These are phyloP conservation scores for Cremastobaeus sp. DNA, from an alignment of 2,888 invertebrate genomes.

Conservation along the genomic window DNA sequence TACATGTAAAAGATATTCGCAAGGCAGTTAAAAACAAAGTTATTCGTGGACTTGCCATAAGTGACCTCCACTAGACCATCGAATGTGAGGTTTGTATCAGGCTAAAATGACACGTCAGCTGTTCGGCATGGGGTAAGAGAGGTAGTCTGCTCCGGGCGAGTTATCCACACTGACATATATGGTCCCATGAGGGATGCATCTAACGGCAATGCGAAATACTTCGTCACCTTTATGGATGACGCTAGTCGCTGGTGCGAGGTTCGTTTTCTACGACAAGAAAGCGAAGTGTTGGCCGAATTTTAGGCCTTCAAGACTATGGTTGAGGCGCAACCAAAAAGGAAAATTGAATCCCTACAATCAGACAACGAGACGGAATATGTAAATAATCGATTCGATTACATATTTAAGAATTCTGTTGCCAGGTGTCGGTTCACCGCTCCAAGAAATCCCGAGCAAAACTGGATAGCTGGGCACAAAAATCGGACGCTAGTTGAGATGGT, in stretches of 20 bases:
- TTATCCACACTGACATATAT: no score
- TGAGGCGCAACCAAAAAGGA: conserved; percentile 41
- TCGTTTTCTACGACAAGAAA: conserved; percentile 47
- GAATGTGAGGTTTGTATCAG: no score
- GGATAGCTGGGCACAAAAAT: conserved; percentile 65
- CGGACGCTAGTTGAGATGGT: conserved; percentile 65
- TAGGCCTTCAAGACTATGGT: conserved; percentile 39
- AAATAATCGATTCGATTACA: conserved; percentile 11
- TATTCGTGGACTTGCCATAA: conserved; percentile 2
- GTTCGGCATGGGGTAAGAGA: no score
- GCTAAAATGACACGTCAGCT: no score
- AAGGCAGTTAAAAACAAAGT: conserved; percentile 3
- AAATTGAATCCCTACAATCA: conserved; percentile 55
- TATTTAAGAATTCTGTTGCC: conserved; percentile 6
- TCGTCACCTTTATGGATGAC: conserved; percentile 64
- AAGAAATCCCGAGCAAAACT: conserved; percentile 61
- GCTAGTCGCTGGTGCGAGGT: conserved; percentile 58
- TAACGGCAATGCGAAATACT: no score
- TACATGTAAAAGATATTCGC: conserved; percentile 30
- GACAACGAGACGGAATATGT: conserved; percentile 22
- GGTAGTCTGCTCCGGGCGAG: no score
- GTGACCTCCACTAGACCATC: conserved; percentile 12
- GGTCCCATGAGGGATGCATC: no score
- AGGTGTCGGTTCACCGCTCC: conserved; percentile 12
- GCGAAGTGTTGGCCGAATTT: conserved; percentile 48